Percentiles rank a stretch among this genome's conserved stretches.
Conservation (phyloP, 1,140 invertebrate genomes). For the Argopecten irradians region DNA sequence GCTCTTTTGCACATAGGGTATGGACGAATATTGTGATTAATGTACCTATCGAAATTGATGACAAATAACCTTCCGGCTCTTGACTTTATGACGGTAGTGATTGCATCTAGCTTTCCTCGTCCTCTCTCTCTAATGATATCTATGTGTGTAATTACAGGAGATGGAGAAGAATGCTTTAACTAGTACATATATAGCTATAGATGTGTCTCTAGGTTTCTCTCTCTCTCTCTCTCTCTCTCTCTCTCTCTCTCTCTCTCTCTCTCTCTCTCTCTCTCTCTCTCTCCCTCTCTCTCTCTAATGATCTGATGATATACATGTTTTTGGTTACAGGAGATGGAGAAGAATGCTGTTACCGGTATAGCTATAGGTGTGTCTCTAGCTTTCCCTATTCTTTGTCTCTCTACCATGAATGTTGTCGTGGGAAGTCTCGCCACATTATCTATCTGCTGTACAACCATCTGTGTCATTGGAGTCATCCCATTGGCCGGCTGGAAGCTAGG, state of each 20-base stretch:
- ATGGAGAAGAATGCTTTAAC: constrained; percentile 55
- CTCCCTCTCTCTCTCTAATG: not conserved
- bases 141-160: constrained; percentile 44
- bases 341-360: constrained; percentile 56
- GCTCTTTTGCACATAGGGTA: too few species aligned
- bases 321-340: constrained; percentile 51
- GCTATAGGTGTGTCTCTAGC: constrained; percentile 51
- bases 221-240: constrained; percentile 54
- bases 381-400: constrained; percentile 61
- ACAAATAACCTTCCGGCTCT: too few species aligned
- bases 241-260: not conserved
- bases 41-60: too few species aligned
- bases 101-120: not conserved
- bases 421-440: constrained; percentile 57
- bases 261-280: not conserved
- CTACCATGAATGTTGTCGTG: constrained; percentile 59
- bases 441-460: constrained; percentile 61
- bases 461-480: constrained; percentile 60
- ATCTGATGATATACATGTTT: not conserved
- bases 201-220: constrained; percentile 56
- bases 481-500: constrained; percentile 61
- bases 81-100: too few species aligned
- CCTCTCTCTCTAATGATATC: not conserved
- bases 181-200: constrained; percentile 45
- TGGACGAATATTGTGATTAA: too few species aligned